Evolutionary conservation across 1,140 invertebrate genomes (phyloP), one percentile per base, ranked within the genome.

Genomic region (Ceratosolen solmsi): DNA sequence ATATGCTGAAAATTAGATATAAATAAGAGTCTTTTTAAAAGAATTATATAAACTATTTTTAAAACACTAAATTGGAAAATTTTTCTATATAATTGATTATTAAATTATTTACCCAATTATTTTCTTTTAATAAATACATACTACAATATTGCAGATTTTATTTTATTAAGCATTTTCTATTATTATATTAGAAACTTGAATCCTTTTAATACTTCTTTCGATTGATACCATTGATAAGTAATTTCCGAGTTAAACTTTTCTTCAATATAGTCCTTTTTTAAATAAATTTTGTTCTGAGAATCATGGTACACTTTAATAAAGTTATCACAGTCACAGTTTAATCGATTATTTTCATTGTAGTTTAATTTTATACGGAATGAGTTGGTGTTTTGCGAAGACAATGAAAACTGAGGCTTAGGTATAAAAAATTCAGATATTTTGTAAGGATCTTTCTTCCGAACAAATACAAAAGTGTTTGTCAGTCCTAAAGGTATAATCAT

Each of bases 401-500:
- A 54, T 20, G 68, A 38, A 65, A 90, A 92, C 49, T 90, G 86
- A 3, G 91, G 90, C 70, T 91, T 91, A 25, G 87, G 90, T 68
- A 91, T 51, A 76, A 92, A 92, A 65, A 88, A 92, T 70, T 89
- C 87, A 0, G 91, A 90, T 22, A 85, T 72, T 9, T 80, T 46
- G 73, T 86, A 88, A 9, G 65, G 78, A 75, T 92, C 90, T 46
- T 86, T 89, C 73, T 92, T 92, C 30, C 87, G 84, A 30, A 92
- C 38, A 56, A 92, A 80, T 8, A 92, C 75, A 81, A 92, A 92
- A 0, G 90, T 91, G 51, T 91, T 92, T 33, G 90, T 92, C 0
- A 84, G 85, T 49, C 82, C 87, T 17, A 89, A 80, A 49, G 90
- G 90, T 30, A 80, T 38, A 27, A 82, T 86, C 78, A 92, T 86